Evolutionary conservation across 2,888 invertebrate genomes (phyloP).

Genomic region (Prenolepis imparis): DNA sequence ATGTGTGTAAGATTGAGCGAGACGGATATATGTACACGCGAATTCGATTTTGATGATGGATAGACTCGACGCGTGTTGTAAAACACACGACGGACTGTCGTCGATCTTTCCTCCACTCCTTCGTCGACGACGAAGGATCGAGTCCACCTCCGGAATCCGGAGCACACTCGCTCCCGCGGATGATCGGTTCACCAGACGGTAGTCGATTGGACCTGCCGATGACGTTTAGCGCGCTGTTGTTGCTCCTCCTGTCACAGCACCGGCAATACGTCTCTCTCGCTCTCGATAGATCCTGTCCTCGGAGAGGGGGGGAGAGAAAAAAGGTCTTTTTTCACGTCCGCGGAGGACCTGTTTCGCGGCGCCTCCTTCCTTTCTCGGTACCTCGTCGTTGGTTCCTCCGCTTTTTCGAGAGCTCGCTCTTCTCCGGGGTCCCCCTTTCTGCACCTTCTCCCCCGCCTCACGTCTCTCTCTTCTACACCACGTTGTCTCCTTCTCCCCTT

Average conservation of each 20-base stretch:
- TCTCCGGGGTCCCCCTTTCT: slow-evolving; percentile 42
- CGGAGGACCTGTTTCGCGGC: slow-evolving; percentile 46
- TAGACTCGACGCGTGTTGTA: slow-evolving; percentile 69
- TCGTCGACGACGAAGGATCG: slow-evolving; percentile 68
- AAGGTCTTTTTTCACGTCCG: background rate
- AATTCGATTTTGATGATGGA: slow-evolving; percentile 66
- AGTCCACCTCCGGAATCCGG: slow-evolving; percentile 37
- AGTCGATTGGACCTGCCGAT: too few species aligned
- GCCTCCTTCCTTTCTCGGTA: slow-evolving; percentile 34
- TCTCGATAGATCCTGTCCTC: background rate
- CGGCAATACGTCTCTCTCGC: background rate
- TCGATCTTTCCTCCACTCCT: background rate
- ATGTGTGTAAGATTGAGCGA: slow-evolving; percentile 38
- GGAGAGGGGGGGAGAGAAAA: background rate
- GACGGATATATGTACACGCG: slow-evolving; percentile 60
- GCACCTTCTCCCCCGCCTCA: slow-evolving; percentile 56
- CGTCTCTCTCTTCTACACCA: slow-evolving; percentile 55
- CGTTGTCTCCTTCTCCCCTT: slow-evolving; percentile 56
- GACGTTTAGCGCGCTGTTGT: background rate
- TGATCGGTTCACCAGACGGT: background rate
- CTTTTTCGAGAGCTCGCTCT: slow-evolving; percentile 67
- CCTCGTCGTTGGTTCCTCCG: slow-evolving; percentile 17
- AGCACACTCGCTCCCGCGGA: slow-evolving; percentile 2
- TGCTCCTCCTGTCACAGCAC: too few species aligned
- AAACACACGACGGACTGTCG: slow-evolving; percentile 39